Evolutionary conservation across 2,113 vertebrate genomes (phyloP), one percentile per base, ranked within the genome.

Genomic region (Eolophus roseicapilla): DNA sequence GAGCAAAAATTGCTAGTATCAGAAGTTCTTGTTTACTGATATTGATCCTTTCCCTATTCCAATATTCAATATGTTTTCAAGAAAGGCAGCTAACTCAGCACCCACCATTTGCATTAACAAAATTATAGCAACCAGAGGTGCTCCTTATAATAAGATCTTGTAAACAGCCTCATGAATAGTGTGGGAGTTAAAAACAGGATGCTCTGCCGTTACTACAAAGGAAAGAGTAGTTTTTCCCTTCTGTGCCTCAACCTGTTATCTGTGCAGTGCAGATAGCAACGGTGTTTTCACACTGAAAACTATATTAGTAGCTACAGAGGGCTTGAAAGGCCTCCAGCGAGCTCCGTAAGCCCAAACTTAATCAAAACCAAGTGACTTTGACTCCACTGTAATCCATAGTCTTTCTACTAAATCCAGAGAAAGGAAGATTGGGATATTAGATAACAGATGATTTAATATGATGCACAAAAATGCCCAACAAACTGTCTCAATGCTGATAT

Each of bases 391-490:
- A 52, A 69, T 17, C 44, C 10, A 18, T 7, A 33, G 21, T 41
- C 70, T 85, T 78, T 21, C 50, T 46, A 11, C 10, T 44, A 14
- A 52, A 79, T 75, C 29, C 46, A 82, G 39, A 49, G 62, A 43
- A 62, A 75, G 52, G 59, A 71, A 41, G 21, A 17, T 21, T 23
- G 43, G 35, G 39, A 8, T 88, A 17, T 64, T 75, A 41, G 28
- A 21, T 27, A 13, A 21, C 2, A 29, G n/a, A 14, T 50, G 14
- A 33, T 67, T 63, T 39, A 46, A 7, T 29, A 20, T 1, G 29
- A 59, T 0, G 10, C 37, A 70, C 21, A 84, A 46, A 85, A 78
- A 3, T 25, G 33, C 41, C 23, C 0, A 3, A 35, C 0, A 1
- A 69, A 29, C 27, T 39, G 5, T 44, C 33, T 69, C 0, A 0